Conservation (phyloP, 1,140 invertebrate species). For the Aphelinus certus region DNA sequence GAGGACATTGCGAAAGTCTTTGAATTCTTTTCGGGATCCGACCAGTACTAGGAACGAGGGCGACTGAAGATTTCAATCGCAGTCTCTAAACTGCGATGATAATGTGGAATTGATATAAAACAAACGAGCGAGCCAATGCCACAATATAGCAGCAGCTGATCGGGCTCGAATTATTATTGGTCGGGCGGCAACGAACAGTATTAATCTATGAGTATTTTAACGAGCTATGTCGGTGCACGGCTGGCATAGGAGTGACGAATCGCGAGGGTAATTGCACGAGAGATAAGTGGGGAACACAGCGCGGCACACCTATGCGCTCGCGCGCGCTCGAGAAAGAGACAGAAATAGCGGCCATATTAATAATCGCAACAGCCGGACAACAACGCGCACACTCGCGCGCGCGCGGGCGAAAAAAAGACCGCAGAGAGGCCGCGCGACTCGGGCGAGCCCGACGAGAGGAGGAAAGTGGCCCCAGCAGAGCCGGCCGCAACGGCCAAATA, state of each 20-base stretch:
- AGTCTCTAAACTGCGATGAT: too few species aligned
- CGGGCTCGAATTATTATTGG: too few species aligned
- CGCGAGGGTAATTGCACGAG: slow-evolving; percentile 32
- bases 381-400: slow-evolving; percentile 5
- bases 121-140: too few species aligned
- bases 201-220: slow-evolving; percentile 36
- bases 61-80: too few species aligned
- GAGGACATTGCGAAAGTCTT: too few species aligned
- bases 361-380: slow-evolving; percentile 9
- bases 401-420: slow-evolving; percentile 8
- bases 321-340: slow-evolving; percentile 25
- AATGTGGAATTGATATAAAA: too few species aligned
- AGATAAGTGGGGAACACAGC: slow-evolving; percentile 21
- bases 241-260: slow-evolving; percentile 21
- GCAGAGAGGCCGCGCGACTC: not conserved
- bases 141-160: too few species aligned
- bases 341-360: slow-evolving; percentile 35
- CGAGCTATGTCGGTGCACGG: slow-evolving; percentile 4
- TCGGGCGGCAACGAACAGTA: slow-evolving; percentile 3
- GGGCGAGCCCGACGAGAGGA: too few species aligned
- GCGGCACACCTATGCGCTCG: not conserved
- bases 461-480: too few species aligned
- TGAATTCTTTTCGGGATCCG: too few species aligned
- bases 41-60: too few species aligned
- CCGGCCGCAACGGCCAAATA: too few species aligned